These are phyloP conservation scores for Halictus quadricinctus DNA, from an alignment of 2,888 invertebrate genomes.

Conservation along the genomic window DNA sequence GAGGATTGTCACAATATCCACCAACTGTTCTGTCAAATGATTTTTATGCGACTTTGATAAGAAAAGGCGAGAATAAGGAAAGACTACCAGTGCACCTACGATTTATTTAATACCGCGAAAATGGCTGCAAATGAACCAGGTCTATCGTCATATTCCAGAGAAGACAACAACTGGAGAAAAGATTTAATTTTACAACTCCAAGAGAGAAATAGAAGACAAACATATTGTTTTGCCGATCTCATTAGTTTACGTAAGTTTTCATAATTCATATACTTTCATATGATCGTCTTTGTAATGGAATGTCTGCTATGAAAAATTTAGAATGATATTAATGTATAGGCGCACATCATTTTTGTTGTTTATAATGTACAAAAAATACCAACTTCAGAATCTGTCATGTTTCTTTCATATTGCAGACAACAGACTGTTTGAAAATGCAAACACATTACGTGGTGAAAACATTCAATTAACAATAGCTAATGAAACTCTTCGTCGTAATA, in stretches of 20 bases:
- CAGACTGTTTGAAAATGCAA: slow-evolving; percentile 92
- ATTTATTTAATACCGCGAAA: slow-evolving; percentile 46
- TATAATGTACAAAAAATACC: neutral
- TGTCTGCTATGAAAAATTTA: neutral
- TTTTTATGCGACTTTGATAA: slow-evolving; percentile 58
- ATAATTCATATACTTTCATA: neutral
- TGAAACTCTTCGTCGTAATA: slow-evolving; percentile 89
- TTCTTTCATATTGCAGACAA: slow-evolving; percentile 87
- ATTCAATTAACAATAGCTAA: slow-evolving; percentile 92
- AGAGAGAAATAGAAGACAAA: slow-evolving; percentile 89
- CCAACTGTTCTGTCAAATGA: slow-evolving; percentile 45
- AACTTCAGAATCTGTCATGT: neutral
- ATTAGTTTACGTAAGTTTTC: slow-evolving; percentile 89
- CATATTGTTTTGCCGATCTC: slow-evolving; percentile 90
- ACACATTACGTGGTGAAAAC: slow-evolving; percentile 91
- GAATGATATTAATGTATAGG: neutral
- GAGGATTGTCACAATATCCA: slow-evolving; percentile 48
- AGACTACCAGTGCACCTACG: slow-evolving; percentile 23
- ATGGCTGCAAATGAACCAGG: slow-evolving; percentile 76
- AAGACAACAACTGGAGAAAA: slow-evolving; percentile 86
- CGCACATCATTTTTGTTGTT: neutral
- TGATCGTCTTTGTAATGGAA: neutral
- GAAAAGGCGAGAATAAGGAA: slow-evolving; percentile 38
- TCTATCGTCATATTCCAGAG: slow-evolving; percentile 71
- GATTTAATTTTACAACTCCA: slow-evolving; percentile 88